phyloP scores from a whole-genome alignment of 2,888 invertebrate genomes.

The Volucella inanis region DNA sequence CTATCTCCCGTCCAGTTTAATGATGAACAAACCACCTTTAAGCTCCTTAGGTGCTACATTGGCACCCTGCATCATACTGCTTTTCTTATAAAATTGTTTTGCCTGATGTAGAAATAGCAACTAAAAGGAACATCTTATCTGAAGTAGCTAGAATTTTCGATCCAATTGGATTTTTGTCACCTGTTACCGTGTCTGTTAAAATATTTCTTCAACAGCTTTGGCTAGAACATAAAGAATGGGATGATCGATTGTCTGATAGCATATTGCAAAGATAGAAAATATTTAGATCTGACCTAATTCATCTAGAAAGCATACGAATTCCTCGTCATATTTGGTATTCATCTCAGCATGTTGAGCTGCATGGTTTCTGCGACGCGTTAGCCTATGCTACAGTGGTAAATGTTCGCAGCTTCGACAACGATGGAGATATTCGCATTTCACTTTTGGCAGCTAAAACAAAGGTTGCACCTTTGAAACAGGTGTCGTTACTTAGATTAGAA shows the following conservation, averaged over 20 bases:
- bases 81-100: not conserved
- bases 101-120: not conserved
- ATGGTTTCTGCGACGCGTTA: slow-evolving; percentile 1
- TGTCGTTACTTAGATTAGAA: not conserved
- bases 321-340: not conserved
- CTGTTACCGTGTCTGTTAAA: slow-evolving; percentile 1
- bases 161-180: not conserved
- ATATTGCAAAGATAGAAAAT: slow-evolving; percentile 3
- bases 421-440: not conserved
- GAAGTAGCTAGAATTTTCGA: not conserved
- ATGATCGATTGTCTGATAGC: not conserved
- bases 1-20: too few species aligned
- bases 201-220: slow-evolving; percentile 25
- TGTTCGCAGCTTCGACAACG: too few species aligned
- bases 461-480: not conserved
- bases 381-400: too few species aligned
- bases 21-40: not conserved
- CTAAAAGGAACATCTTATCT: not conserved
- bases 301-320: slow-evolving; percentile 3
- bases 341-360: not conserved
- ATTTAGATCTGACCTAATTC: not conserved
- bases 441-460: slow-evolving; percentile 3
- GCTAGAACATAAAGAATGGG: slow-evolving; percentile 5
- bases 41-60: not conserved
- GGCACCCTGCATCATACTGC: not conserved